Evolutionary conservation across 2,113 vertebrate genomes (phyloP).

Genomic region (Osmerus mordax): DNA sequence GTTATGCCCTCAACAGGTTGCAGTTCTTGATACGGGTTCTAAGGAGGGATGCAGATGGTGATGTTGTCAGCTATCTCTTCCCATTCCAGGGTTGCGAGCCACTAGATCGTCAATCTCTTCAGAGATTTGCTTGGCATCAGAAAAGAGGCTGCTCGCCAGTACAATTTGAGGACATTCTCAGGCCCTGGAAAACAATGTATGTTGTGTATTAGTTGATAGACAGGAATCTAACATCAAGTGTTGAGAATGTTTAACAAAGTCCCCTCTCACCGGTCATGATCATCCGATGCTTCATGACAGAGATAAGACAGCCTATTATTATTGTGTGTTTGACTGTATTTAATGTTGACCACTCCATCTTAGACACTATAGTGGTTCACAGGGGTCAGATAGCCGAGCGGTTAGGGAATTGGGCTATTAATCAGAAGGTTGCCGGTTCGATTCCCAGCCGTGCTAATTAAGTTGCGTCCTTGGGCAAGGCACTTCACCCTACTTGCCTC

Average conservation of each 20-base stretch:
- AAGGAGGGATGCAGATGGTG: constrained; percentile 4
- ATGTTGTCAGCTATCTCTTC: neutral
- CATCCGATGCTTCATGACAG: too few species aligned
- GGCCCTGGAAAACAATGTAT: neutral
- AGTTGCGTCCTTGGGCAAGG: too few species aligned
- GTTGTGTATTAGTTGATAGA: neutral
- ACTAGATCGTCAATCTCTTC: neutral
- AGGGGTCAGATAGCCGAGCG: too few species aligned
- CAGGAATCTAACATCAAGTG: too few species aligned
- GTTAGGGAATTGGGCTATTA: too few species aligned
- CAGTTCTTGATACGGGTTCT: constrained; percentile 17
- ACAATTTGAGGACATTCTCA: neutral
- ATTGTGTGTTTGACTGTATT: too few species aligned
- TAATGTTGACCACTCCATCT: neutral
- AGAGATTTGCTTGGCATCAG: neutral
- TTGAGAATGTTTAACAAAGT: too few species aligned
- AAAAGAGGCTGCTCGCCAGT: neutral
- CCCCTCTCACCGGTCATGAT: too few species aligned
- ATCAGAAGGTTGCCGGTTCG: too few species aligned
- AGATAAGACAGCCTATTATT: too few species aligned
- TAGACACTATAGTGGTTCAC: neutral
- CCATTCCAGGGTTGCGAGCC: constrained; percentile 4
- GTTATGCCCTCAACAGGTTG: constrained; percentile 35
- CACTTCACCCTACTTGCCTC: too few species aligned
- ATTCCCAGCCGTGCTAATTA: too few species aligned